Evolutionary conservation across 2,113 vertebrate species (phyloP), one percentile per base, ranked within the genome.

Genomic region (Perca fluviatilis): DNA sequence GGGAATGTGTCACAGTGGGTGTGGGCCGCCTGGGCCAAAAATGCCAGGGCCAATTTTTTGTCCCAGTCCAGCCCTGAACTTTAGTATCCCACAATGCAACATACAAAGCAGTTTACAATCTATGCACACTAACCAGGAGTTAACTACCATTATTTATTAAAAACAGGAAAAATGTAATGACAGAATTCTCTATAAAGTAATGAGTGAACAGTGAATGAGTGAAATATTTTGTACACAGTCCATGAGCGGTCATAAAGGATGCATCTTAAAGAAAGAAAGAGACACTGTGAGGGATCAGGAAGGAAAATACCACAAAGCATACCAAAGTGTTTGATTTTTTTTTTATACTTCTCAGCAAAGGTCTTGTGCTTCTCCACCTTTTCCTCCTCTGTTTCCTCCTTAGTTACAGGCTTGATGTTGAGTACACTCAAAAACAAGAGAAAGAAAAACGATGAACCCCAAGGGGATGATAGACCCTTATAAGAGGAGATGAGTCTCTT

Each of bases 241-340:
- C 30, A 61, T 11, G 27, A 30, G 18, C 8, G 10, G 18, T 67
- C 27, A 27, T 27, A 27, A 27, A 50, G 23, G 16, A 19, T 9
- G 30, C 15, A 49, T 49, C 60, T 25, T 15, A 49, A 63, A 49
- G 49, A 72, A 23, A 49, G 49, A 72, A 23, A 23, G 14, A 15
- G 15, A 30, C 27, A 33, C 19, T 16, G 6, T 46, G 14, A 50
- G 27, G 27, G 27, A 27, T 27, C 27, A 27, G 27, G 27, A 27
- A 27, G 27, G 27, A 27, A 27, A 27, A 27, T 27, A 76, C 65
- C 70, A 70, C 60, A 81, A 60, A n/a, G 18, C 95, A 88, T 86
- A 98, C 97, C 97, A 0, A 98, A 97, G 82, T 97, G 97, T 53
- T 96, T 97, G 12, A 98, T 97, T 83, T 96, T 95, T 57, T 96